A percentile compares a stretch with the other conserved stretches of the same genome.
Evolutionary conservation across 2,113 vertebrate genomes (phyloP).

Genomic region (Perca flavescens): DNA sequence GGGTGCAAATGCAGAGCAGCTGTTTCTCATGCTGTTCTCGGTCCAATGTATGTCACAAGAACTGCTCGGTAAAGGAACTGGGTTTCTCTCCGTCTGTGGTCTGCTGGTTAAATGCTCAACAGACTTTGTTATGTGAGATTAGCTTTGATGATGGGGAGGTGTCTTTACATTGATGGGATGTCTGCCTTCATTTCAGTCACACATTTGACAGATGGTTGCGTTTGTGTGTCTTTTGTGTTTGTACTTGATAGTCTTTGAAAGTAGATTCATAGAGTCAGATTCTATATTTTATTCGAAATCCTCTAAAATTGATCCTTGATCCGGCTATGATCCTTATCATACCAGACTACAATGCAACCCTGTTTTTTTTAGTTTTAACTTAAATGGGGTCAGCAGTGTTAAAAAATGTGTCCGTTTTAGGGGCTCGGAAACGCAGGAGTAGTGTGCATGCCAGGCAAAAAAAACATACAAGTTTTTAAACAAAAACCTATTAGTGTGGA

Average conservation of each 20-base stretch:
- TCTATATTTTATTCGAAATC: not conserved
- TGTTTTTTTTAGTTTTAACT: too few species aligned
- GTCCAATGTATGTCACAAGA: slow-evolving; percentile 51
- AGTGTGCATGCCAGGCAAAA: too few species aligned
- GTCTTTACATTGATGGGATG: slow-evolving; percentile 13
- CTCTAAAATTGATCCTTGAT: too few species aligned
- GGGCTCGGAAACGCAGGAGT: too few species aligned
- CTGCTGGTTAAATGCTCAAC: slow-evolving; percentile 18
- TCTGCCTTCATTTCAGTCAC: slow-evolving; percentile 21
- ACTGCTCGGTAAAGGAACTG: not conserved
- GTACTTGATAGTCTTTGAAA: not conserved
- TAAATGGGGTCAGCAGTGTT: too few species aligned
- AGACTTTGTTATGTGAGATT: slow-evolving; percentile 13
- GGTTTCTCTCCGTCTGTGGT: slow-evolving; percentile 27
- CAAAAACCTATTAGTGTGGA: too few species aligned
- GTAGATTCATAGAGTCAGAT: not conserved
- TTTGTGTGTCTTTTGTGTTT: not conserved
- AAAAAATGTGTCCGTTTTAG: too few species aligned
- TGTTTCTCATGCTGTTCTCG: slow-evolving; percentile 67
- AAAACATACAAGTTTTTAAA: too few species aligned
- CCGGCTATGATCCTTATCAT: not conserved
- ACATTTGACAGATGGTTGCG: slow-evolving; percentile 15
- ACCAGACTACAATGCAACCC: too few species aligned
- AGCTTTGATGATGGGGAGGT: slow-evolving; percentile 26
- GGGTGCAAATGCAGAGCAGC: slow-evolving; percentile 71